Conservation (phyloP, 1,140 invertebrate genomes). For the Drosophila kikkawai region DNA sequence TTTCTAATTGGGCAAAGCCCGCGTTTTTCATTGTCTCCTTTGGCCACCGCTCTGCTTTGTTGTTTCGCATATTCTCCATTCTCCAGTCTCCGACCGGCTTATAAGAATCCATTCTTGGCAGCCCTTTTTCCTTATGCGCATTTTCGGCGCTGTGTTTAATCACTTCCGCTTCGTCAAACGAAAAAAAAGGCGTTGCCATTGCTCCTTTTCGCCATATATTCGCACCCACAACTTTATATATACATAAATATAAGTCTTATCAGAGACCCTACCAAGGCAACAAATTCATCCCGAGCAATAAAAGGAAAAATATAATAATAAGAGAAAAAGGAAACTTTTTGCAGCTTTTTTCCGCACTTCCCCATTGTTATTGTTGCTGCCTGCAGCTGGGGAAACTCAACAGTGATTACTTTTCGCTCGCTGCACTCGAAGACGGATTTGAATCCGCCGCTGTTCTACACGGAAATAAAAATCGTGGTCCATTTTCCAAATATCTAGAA, state of each 20-base stretch:
- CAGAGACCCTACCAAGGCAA: conserved; percentile 41
- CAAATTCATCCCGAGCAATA: conserved; percentile 25
- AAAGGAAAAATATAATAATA: not conserved
- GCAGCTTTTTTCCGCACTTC: conserved; percentile 25
- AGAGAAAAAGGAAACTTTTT: conserved; percentile 37
- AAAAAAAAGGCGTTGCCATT: conserved; percentile 55
- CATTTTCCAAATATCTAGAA: not conserved
- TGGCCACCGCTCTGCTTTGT: not conserved
- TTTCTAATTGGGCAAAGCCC: conserved; percentile 73
- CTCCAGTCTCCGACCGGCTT: conserved; percentile 1
- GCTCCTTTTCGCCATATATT: conserved; percentile 10
- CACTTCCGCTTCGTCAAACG: conserved; percentile 61
- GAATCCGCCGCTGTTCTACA: conserved; percentile 32
- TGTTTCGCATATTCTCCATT: conserved; percentile 13
- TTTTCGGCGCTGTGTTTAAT: conserved; percentile 55
- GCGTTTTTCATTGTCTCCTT: conserved; percentile 37
- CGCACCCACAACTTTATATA: not conserved
- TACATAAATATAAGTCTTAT: conserved; percentile 28
- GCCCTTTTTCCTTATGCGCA: conserved; percentile 17
- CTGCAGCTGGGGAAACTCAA: conserved; percentile 57
- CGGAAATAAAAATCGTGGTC: not conserved
- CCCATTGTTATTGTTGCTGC: conserved; percentile 20
- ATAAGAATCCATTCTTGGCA: conserved; percentile 58
- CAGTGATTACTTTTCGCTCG: conserved; percentile 74
- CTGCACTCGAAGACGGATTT: conserved; percentile 70